Evolutionary conservation across 2,113 vertebrate species (phyloP).

Genomic region (Oncorhynchus tshawytscha): DNA sequence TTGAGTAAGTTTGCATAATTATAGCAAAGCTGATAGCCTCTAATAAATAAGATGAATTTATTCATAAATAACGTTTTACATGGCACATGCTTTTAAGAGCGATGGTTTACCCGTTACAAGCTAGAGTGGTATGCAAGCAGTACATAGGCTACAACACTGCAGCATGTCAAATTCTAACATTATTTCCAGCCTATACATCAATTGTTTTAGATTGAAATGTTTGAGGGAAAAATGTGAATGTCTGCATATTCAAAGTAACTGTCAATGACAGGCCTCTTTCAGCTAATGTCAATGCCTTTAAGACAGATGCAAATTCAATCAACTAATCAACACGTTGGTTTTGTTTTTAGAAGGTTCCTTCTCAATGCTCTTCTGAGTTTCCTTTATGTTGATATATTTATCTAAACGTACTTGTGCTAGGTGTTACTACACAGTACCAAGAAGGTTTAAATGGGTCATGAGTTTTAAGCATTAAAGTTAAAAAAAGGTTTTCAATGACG

Average conservation of each 20-base stretch:
- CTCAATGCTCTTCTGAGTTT: slow-evolving; percentile 4
- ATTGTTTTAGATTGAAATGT: neutral
- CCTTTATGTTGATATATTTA: slow-evolving; percentile 24
- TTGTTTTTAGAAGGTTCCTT: slow-evolving; percentile 28
- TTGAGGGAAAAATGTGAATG: neutral
- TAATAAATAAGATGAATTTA: slow-evolving; percentile 62
- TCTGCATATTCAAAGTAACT: neutral
- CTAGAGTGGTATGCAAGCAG: slow-evolving; percentile 38
- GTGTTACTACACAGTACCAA: neutral
- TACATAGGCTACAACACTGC: neutral
- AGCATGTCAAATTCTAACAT: no score
- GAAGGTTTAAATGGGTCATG: no score
- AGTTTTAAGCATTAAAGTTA: slow-evolving; percentile 3
- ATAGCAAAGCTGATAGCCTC: slow-evolving; percentile 54
- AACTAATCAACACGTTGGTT: slow-evolving; percentile 60
- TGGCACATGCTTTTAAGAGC: slow-evolving; percentile 28
- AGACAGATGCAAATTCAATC: slow-evolving; percentile 64
- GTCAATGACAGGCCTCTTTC: slow-evolving; percentile 18
- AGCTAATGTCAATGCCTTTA: slow-evolving; percentile 37
- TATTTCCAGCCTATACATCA: slow-evolving; percentile 27
- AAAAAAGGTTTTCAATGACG: slow-evolving; percentile 40
- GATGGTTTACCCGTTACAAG: slow-evolving; percentile 26
- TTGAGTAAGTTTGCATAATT: slow-evolving; percentile 68
- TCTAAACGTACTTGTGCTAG: neutral
- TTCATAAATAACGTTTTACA: slow-evolving; percentile 56